Evolutionary conservation across 1,140 invertebrate genomes (phyloP).

Genomic region (Adelges cooleyi): DNA sequence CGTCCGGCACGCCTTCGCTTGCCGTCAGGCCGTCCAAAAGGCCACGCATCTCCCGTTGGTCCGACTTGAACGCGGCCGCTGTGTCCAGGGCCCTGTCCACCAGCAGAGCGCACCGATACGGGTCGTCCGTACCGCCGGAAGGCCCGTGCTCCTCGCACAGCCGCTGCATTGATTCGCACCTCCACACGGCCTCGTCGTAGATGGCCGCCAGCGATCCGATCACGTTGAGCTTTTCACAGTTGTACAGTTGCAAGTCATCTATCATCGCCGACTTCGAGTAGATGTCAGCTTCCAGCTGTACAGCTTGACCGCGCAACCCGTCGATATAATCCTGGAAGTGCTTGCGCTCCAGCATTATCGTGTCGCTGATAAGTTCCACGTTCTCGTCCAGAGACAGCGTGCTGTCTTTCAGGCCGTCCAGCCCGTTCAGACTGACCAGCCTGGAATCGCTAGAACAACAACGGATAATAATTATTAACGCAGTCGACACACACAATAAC

Average conservation of each 20-base stretch:
- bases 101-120: not conserved
- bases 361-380: not conserved
- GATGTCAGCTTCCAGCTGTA: slow-evolving; percentile 8
- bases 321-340: not conserved
- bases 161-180: not conserved
- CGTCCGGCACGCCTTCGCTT: not conserved
- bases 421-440: not conserved
- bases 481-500: no score
- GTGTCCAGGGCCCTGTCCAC: not conserved
- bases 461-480: not conserved
- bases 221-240: slow-evolving; percentile 17
- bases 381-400: not conserved
- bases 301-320: not conserved
- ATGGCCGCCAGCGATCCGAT: not conserved
- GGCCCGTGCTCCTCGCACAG: slow-evolving; percentile 1
- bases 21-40: not conserved
- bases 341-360: not conserved
- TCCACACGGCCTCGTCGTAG: not conserved
- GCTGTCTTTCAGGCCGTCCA: not conserved
- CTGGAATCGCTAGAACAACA: not conserved
- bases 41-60: not conserved
- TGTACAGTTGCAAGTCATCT: slow-evolving; percentile 19
- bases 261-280: not conserved
- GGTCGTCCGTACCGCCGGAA: not conserved
- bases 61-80: not conserved